These are phyloP conservation scores for Chromis chromis DNA, from an alignment of 2,797 vertebrate genomes.

Conservation along the genomic window DNA sequence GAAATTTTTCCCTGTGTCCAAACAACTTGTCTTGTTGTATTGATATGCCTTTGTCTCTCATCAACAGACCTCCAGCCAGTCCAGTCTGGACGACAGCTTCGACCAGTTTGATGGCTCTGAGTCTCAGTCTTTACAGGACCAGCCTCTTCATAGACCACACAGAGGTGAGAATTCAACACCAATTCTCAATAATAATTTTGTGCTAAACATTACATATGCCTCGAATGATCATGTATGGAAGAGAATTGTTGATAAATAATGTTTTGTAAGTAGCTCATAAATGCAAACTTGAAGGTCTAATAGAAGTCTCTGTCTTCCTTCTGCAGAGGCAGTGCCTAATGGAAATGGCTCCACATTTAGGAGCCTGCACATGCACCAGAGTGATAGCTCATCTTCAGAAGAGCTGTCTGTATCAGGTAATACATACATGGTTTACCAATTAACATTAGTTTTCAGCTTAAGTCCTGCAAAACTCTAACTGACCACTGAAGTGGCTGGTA, in stretches of 20 bases:
- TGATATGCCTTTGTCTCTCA: not conserved
- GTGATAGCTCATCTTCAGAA: constrained; percentile 75
- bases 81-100: constrained; percentile 82
- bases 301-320: not conserved
- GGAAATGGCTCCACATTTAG: constrained; percentile 50
- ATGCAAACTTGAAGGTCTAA: constrained; percentile 32
- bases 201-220: no score
- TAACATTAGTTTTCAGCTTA: not conserved
- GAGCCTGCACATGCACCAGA: constrained; percentile 59
- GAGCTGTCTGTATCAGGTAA: constrained; percentile 77
- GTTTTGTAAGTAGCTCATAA: not conserved
- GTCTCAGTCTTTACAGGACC: constrained; percentile 52
- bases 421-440: not conserved
- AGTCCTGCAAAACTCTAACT: not conserved
- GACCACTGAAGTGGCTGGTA: not conserved
- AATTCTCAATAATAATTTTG: not conserved
- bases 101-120: constrained; percentile 65
- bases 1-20: not conserved
- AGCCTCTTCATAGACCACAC: constrained; percentile 48
- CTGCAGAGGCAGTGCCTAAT: constrained; percentile 67
- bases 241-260: no score
- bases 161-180: constrained; percentile 70
- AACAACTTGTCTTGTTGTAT: not conserved
- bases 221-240: no score
- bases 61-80: constrained; percentile 84